Conservation (phyloP, 2,888 invertebrate species). For the Sturmia bella region DNA sequence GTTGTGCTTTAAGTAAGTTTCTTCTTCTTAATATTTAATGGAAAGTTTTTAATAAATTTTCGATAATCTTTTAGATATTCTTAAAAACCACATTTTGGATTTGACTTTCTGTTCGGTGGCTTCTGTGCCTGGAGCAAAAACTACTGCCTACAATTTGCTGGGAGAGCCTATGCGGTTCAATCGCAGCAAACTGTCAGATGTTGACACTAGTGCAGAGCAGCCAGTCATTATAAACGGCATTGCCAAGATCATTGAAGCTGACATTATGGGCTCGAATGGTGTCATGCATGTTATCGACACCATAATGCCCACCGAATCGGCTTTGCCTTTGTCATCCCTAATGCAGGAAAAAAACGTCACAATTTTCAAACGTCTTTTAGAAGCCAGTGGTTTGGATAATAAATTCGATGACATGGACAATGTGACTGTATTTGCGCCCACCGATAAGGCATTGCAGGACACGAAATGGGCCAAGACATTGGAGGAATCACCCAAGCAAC, state of each 20-base stretch:
- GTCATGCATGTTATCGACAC: conserved; percentile 87
- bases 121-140: conserved; percentile 82
- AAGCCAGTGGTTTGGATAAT: conserved; percentile 83
- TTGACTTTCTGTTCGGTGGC: conserved; percentile 86
- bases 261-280: conserved; percentile 88
- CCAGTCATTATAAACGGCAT: conserved; percentile 83
- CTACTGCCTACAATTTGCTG: conserved; percentile 80
- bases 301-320: conserved; percentile 85
- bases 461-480: conserved; percentile 79
- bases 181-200: conserved; percentile 71
- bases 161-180: conserved; percentile 80
- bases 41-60: background rate
- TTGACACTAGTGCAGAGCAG: conserved; percentile 83
- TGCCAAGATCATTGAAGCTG: conserved; percentile 84
- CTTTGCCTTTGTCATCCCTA: conserved; percentile 81
- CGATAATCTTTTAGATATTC: conserved; percentile 82
- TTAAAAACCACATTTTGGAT: conserved; percentile 86
- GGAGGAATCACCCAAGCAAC: conserved; percentile 79
- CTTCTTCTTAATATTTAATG: background rate
- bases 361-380: conserved; percentile 83
- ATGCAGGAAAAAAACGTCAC: conserved; percentile 85
- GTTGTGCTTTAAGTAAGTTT: conserved; percentile 84
- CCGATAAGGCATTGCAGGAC: conserved; percentile 85
- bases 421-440: conserved; percentile 86
- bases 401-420: conserved; percentile 84